Percentiles rank a stretch among this genome's conserved stretches.
phyloP scores from a whole-genome alignment of 2,113 vertebrate species.

The Lampris megalopsis region DNA sequence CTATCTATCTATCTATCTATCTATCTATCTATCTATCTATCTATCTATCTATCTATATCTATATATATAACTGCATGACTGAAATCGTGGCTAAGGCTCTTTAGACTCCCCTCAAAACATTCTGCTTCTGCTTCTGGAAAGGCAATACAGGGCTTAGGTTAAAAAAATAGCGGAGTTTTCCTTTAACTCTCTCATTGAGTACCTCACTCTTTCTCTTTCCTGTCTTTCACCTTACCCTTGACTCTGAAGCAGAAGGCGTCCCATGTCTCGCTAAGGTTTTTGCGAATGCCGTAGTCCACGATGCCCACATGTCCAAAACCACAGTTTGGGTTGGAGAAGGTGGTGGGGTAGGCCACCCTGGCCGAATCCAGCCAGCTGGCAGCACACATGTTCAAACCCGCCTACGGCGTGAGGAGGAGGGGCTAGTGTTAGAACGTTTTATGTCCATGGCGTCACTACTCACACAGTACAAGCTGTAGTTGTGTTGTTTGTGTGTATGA shows the following conservation, averaged over 20 bases:
- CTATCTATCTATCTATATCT: too few species aligned
- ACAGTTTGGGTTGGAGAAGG: slow-evolving; percentile 87
- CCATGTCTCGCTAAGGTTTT: slow-evolving; percentile 89
- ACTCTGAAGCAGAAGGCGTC: slow-evolving; percentile 93
- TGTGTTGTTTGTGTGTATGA: too few species aligned
- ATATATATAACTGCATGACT: too few species aligned
- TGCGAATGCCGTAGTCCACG: slow-evolving; percentile 89
- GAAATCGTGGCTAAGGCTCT: too few species aligned
- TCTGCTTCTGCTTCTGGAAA: too few species aligned
- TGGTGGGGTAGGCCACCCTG: slow-evolving; percentile 90
- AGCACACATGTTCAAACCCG: slow-evolving; percentile 87
- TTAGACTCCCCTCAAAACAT: too few species aligned
- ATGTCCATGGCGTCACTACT: neutral
- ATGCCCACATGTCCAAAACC: slow-evolving; percentile 90
- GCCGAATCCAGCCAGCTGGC: slow-evolving; percentile 88
- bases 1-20: too few species aligned
- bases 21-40: too few species aligned
- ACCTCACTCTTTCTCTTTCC: neutral
- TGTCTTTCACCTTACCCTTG: slow-evolving; percentile 83
- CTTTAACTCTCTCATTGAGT: neutral
- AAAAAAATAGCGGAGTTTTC: too few species aligned
- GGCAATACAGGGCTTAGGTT: too few species aligned
- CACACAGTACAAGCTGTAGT: neutral
- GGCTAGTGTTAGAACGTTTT: neutral
- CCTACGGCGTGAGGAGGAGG: slow-evolving; percentile 74